These are phyloP conservation scores for Drosophila kuntzei DNA, from an alignment of 2,888 invertebrate genomes.

Conservation along the genomic window DNA sequence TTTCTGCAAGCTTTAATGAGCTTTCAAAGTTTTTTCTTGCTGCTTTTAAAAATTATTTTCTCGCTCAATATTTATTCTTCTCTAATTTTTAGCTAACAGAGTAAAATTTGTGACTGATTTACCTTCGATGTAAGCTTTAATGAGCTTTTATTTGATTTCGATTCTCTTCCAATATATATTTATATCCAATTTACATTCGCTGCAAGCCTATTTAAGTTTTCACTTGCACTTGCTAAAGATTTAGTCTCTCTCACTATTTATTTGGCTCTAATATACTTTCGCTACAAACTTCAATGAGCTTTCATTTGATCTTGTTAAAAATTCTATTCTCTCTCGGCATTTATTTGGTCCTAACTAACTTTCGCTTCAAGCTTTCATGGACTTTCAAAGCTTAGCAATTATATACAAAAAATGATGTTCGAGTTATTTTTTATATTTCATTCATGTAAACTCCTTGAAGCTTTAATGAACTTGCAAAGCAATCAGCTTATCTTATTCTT, in stretches of 20 bases:
- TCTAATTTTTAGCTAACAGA: background rate
- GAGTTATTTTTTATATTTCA: background rate
- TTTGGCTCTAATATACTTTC: no score
- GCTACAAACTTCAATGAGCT: background rate
- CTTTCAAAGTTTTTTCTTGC: background rate
- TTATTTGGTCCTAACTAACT: no score
- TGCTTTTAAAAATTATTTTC: background rate
- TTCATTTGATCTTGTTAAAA: no score
- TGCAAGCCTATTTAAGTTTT: background rate
- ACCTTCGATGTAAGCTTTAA: no score
- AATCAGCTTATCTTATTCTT: background rate
- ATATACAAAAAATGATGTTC: background rate
- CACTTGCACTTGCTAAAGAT: no score
- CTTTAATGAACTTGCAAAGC: background rate
- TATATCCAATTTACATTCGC: no score
- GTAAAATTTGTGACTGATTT: no score
- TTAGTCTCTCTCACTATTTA: no score
- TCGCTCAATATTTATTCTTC: background rate
- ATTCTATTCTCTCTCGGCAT: no score
- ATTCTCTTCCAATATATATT: no score
- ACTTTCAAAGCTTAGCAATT: background rate
- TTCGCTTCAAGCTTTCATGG: background rate
- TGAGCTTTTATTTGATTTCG: background rate
- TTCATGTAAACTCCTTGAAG: background rate
- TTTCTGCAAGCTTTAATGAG: conserved; percentile 5